Base-by-base conservation (phyloP, 2,888 invertebrate species). In the Troilus luridus region DNA sequence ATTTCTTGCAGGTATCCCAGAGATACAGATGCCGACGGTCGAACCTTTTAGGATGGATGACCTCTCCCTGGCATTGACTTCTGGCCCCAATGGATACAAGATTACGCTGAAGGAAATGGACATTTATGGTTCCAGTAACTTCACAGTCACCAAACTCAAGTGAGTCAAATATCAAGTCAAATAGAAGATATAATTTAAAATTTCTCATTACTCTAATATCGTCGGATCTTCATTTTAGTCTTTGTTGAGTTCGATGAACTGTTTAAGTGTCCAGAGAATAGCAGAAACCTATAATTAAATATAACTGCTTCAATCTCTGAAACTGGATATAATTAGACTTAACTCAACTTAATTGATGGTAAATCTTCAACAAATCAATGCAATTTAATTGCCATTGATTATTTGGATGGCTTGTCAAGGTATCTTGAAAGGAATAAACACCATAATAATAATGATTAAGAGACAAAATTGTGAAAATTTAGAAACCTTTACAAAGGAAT, bases 21-120 rank as follows among this genome's bases (percentile, higher is more conserved):
- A 96, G 93, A 96, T 96, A 92, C 95, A 96, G 91, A 94, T 97
- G 93, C 96, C 96, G 5, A 95, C 96, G 9, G 95, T 96, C 90
- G 96, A 97, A 93, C 97, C 97, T 12, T 96, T 96, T 92, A 92
- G 93, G 93, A 94, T 95, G 94, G 95, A 95, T 93, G 94, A 95
- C 93, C 94, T 95, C 92, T 95, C 96, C 21, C 94, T 97, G 93
- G 94, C 95, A 27, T 94, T 95, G 92, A 94, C 95, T 92, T 94
- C 94, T 93, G 95, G 95, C 91, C 93, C 94, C 64, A 94, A 94
- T 93, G 95, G 95, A 93, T 95, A 97, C 92, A 93, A 93, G 90
- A 93, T 95, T 92, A 94, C 94, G 88, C 94, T 95, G 91, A 94
- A 94, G 92, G 94, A 95, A 91, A 93, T 95, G 92, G 94, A 94